A percentile compares a stretch with the other conserved stretches of the same genome.
These are phyloP conservation scores for Temnothorax ravouxi DNA, from an alignment of 2,888 invertebrate species.

Conservation along the genomic window DNA sequence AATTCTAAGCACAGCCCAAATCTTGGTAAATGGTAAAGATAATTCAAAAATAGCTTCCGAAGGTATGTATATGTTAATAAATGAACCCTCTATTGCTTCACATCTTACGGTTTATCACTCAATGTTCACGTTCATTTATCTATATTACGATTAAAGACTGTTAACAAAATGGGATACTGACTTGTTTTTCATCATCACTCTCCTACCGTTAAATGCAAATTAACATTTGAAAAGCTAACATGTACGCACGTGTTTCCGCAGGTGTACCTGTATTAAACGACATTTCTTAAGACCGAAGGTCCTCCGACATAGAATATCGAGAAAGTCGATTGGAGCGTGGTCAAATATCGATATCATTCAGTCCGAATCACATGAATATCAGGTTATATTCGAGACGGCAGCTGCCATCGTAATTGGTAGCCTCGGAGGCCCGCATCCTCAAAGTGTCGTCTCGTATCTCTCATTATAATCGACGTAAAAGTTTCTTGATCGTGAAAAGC, in stretches of 20 bases:
- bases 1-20: neutral
- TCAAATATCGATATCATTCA: conserved; percentile 35
- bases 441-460: conserved; percentile 79
- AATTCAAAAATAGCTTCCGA: neutral
- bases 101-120: neutral
- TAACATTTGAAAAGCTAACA: neutral
- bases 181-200: neutral
- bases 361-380: conserved; percentile 27
- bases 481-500: conserved; percentile 53
- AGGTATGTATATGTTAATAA: neutral
- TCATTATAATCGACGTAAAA: conserved; percentile 68
- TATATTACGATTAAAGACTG: neutral
- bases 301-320: neutral
- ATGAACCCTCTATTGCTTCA: neutral
- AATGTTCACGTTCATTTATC: neutral
- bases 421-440: conserved; percentile 81
- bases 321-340: conserved; percentile 17
- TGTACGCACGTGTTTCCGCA: neutral
- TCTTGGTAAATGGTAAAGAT: neutral
- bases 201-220: conserved; percentile 38
- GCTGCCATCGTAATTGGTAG: conserved; percentile 83
- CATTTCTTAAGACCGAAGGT: neutral
- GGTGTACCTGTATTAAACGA: neutral
- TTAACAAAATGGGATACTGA: neutral
- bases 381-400: conserved; percentile 62